Evolutionary conservation across 2,797 vertebrate genomes (phyloP).

Genomic region (Phrynocephalus guinanensis): DNA sequence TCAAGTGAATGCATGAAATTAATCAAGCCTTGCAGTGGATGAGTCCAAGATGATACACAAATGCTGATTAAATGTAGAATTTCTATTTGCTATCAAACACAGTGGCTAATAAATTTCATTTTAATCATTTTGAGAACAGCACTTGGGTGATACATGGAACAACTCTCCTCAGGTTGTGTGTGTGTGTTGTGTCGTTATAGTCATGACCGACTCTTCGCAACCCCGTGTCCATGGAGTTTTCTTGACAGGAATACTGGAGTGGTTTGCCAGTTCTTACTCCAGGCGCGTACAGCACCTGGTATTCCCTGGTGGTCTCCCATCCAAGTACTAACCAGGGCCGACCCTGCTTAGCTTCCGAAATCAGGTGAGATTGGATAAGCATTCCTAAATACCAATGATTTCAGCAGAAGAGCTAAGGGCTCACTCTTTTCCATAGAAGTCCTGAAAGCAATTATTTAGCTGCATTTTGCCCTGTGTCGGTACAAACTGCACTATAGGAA

Average conservation of each 20-base stretch:
- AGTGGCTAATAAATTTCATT: not conserved
- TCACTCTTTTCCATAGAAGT: not conserved
- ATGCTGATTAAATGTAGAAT: not conserved
- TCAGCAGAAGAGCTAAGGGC: not conserved
- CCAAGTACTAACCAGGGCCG: no score
- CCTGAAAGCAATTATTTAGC: not conserved
- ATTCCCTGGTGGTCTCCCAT: no score
- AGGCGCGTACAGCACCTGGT: no score
- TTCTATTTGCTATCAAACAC: not conserved
- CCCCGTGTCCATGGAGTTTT: no score
- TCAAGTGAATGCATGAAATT: not conserved
- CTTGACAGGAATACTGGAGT: no score
- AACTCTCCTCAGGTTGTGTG: not conserved
- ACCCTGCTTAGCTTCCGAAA: no score
- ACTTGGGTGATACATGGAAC: not conserved
- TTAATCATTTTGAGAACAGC: not conserved
- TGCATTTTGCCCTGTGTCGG: not conserved
- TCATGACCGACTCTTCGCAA: no score
- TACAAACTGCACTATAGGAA: not conserved
- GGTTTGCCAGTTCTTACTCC: no score
- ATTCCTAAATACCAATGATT: no score
- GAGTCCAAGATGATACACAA: not conserved
- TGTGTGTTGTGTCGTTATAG: no score
- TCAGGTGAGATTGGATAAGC: no score
- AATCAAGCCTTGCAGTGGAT: slow-evolving; percentile 21